Percentiles rank a stretch among this genome's conserved stretches.
Conservation (phyloP, 2,888 invertebrate species). For the Eudemis profundana region DNA sequence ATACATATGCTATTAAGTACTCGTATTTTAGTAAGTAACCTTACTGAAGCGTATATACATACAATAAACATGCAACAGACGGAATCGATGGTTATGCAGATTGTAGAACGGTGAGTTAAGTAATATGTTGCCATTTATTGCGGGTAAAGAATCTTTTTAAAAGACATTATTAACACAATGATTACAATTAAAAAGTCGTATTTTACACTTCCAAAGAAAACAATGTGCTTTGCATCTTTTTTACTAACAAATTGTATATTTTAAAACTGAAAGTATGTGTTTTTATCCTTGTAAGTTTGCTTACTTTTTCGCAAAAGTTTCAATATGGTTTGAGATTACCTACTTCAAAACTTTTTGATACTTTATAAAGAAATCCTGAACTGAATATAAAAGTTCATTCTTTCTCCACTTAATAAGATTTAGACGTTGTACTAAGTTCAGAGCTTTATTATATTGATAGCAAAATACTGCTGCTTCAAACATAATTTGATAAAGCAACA, state of each 20-base stretch:
- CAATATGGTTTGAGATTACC: constrained; percentile 30
- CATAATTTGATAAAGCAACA: not conserved
- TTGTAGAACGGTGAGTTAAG: too few relatives aligned
- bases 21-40: too few relatives aligned
- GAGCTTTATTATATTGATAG: constrained; percentile 16
- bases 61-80: too few relatives aligned
- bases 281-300: constrained; percentile 25
- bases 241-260: not conserved
- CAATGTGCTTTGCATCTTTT: not conserved
- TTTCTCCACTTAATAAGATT: constrained; percentile 24
- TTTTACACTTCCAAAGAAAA: not conserved
- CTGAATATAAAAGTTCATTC: constrained; percentile 31
- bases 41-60: too few relatives aligned
- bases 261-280: constrained; percentile 4
- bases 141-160: too few relatives aligned
- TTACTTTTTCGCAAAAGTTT: constrained; percentile 23
- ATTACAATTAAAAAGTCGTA: too few relatives aligned
- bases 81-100: too few relatives aligned
- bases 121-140: too few relatives aligned
- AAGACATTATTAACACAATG: too few relatives aligned
- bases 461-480: constrained; percentile 13
- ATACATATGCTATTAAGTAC: too few relatives aligned
- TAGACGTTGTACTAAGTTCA: constrained; percentile 13
- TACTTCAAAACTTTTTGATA: constrained; percentile 35
- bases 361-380: constrained; percentile 35